Conservation (phyloP, 1,140 invertebrate genomes). For the Drosophila tristis region DNA sequence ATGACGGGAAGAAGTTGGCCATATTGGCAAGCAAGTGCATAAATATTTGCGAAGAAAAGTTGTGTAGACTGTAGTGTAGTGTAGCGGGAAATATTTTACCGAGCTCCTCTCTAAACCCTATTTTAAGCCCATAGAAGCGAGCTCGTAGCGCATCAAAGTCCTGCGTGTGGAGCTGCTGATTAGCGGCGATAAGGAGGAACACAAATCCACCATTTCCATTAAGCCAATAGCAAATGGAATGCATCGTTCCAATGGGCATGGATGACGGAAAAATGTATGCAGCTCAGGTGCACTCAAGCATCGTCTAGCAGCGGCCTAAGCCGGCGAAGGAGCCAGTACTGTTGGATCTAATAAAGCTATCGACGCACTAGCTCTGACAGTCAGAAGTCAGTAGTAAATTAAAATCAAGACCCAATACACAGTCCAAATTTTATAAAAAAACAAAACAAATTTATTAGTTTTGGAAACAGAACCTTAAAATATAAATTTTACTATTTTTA, state of each 20-base stretch:
- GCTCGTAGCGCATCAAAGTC: conserved; percentile 86
- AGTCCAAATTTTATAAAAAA: no score
- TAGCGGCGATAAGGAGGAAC: conserved; percentile 85
- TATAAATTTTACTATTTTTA: no score
- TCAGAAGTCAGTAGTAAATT: no score
- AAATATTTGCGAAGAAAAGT: no score
- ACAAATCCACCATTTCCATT: background rate
- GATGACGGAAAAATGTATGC: conserved; percentile 85
- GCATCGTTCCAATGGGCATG: conserved; percentile 88
- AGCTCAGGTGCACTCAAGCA: conserved; percentile 85
- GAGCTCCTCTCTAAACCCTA: no score
- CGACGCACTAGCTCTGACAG: conserved; percentile 44
- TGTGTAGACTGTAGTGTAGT: no score
- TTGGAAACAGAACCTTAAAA: no score
- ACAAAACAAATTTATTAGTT: no score
- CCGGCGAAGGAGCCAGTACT: conserved; percentile 51
- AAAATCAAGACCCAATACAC: no score
- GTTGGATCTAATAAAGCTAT: conserved; percentile 84
- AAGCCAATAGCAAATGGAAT: conserved; percentile 73
- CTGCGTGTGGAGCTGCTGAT: conserved; percentile 91
- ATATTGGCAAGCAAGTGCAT: no score
- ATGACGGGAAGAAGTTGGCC: no score
- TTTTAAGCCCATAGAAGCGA: conserved; percentile 88
- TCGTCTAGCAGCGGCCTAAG: conserved; percentile 60
- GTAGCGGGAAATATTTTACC: no score